These are phyloP conservation scores for Sus scrofa DNA, from an alignment of 2,113 vertebrate genomes.

Conservation along the genomic window DNA sequence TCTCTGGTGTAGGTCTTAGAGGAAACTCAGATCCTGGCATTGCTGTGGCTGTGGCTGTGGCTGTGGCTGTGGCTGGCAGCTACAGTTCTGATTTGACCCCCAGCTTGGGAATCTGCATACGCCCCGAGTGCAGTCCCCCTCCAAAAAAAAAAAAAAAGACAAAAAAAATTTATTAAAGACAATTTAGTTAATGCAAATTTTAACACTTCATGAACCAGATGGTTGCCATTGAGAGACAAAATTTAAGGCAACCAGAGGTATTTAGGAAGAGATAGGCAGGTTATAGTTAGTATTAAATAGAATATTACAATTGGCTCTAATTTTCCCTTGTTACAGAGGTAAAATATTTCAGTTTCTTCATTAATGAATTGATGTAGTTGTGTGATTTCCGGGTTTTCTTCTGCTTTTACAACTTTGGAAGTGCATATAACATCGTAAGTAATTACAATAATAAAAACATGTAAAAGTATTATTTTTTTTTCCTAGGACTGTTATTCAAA, in stretches of 20 bases:
- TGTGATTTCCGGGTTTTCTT: background rate
- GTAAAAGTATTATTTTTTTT: background rate
- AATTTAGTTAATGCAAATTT: background rate
- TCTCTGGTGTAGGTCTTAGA: too few species aligned
- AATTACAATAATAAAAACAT: slow-evolving; percentile 22
- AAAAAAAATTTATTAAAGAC: background rate
- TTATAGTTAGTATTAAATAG: background rate
- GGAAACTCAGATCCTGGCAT: too few species aligned
- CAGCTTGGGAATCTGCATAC: too few species aligned
- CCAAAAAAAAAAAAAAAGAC: too few species aligned
- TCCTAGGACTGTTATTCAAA: background rate
- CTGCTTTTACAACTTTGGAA: background rate
- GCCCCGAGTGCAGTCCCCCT: too few species aligned
- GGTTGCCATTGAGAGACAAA: background rate
- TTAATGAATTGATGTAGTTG: background rate
- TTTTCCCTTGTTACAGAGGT: background rate
- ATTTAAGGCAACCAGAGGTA: background rate
- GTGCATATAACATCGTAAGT: background rate
- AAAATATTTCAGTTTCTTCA: background rate
- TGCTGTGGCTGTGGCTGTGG: too few species aligned
- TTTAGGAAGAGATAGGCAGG: background rate
- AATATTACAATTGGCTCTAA: background rate
- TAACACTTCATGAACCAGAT: too few species aligned
- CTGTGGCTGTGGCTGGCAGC: too few species aligned
- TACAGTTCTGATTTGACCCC: too few species aligned